A percentile compares a stretch with the other conserved stretches of the same genome.
Evolutionary conservation across 2,113 vertebrate species (phyloP).

Genomic region (Montifringilla adamsi): DNA sequence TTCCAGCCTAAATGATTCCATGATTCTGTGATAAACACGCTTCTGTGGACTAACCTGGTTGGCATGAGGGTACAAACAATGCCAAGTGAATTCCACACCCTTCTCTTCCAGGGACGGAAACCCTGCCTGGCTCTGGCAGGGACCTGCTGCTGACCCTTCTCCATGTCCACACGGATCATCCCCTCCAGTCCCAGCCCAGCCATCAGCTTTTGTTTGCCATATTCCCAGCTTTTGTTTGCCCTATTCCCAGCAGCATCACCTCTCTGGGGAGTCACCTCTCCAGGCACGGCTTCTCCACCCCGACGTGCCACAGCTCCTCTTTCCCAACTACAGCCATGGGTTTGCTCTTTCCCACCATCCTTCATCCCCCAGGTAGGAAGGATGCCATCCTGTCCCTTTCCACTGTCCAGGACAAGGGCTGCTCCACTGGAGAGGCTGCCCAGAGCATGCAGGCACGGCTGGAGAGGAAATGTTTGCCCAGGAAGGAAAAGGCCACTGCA

Average conservation of each 20-base stretch:
- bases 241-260: neutral
- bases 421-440: neutral
- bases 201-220: neutral
- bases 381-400: neutral
- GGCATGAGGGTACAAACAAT: neutral
- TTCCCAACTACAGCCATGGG: neutral
- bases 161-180: rapidly evolving
- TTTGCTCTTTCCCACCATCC: neutral
- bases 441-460: rapidly evolving
- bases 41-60: neutral
- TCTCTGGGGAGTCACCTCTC: neutral
- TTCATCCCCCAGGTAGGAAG: neutral
- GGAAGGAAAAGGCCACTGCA: neutral
- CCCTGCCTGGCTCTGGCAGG: neutral
- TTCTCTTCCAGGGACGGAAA: neutral
- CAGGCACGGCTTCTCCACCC: neutral
- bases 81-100: neutral
- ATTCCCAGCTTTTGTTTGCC: neutral
- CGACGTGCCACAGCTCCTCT: neutral
- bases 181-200: neutral
- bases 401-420: neutral
- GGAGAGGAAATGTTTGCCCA: neutral
- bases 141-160: neutral
- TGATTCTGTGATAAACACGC: neutral
- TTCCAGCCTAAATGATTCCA: neutral